A percentile compares a stretch with the other conserved stretches of the same genome.
Conservation (phyloP, 1,140 invertebrate species). For the Chelonus insularis region DNA sequence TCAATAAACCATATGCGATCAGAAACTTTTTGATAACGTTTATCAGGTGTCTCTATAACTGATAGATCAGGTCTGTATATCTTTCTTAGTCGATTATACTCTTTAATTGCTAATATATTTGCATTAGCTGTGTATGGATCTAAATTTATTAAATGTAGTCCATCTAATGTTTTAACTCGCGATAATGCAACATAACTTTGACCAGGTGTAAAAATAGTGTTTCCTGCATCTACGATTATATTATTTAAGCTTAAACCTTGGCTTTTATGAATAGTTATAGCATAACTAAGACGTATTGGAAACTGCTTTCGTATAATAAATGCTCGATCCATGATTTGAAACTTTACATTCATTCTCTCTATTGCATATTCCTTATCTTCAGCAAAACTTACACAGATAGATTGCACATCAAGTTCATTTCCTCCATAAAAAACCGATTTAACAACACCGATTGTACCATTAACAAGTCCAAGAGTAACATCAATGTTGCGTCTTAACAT, state of each 20-base stretch:
- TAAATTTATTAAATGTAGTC: background rate
- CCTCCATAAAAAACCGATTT: conserved; percentile 23
- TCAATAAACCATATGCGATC: too few species aligned
- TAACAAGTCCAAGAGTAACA: conserved; percentile 38
- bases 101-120: too few species aligned
- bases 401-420: conserved; percentile 25
- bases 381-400: conserved; percentile 27
- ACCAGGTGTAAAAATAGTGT: conserved; percentile 42
- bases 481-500: conserved; percentile 44
- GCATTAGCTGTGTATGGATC: too few species aligned
- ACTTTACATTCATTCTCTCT: conserved; percentile 33
- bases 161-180: conserved; percentile 35
- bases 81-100: too few species aligned
- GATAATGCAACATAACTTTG: conserved; percentile 51
- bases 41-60: too few species aligned
- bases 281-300: conserved; percentile 49
- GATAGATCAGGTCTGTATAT: too few species aligned
- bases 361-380: conserved; percentile 28
- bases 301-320: conserved; percentile 48
- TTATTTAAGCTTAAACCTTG: conserved; percentile 48
- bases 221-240: conserved; percentile 41
- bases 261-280: conserved; percentile 51
- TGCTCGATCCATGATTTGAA: conserved; percentile 39
- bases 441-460: conserved; percentile 40
- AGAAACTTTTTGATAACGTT: too few species aligned